Evolutionary conservation across 2,113 vertebrate genomes (phyloP).

Genomic region (Chloebia gouldiae): DNA sequence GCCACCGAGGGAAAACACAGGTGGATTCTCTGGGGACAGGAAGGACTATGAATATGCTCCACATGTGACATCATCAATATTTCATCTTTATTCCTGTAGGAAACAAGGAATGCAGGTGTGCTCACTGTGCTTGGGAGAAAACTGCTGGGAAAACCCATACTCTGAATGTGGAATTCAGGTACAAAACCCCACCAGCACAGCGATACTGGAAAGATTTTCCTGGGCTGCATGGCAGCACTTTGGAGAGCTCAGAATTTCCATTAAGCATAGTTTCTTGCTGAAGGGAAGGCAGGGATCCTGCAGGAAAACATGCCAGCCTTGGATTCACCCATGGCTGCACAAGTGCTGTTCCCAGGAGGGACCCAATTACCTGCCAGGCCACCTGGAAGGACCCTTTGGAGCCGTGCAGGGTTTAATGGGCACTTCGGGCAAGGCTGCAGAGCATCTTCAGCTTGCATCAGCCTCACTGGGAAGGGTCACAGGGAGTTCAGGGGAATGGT

Average conservation of each 20-base stretch:
- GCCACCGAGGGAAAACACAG: background rate
- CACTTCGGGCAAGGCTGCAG: background rate
- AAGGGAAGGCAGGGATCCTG: background rate
- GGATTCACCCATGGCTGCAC: conserved; percentile 23
- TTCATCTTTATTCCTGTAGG: background rate
- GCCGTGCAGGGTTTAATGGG: background rate
- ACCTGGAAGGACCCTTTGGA: background rate
- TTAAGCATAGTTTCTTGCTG: background rate
- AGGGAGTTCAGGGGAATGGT: background rate
- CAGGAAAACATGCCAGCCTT: background rate
- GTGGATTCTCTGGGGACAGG: background rate
- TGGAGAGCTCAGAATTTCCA: background rate
- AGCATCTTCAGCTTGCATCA: background rate
- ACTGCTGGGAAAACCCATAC: background rate
- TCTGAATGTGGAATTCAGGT: background rate
- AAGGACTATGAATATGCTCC: background rate
- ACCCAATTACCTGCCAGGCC: background rate
- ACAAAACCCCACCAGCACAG: background rate
- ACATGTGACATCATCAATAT: background rate
- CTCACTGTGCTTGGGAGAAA: background rate
- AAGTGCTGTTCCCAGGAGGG: background rate
- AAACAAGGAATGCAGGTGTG: background rate
- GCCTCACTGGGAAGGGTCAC: background rate
- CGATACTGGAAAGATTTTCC: background rate
- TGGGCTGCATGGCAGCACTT: background rate